phyloP scores from a whole-genome alignment of 2,888 invertebrate species.

The Stictocephala bisonia region DNA sequence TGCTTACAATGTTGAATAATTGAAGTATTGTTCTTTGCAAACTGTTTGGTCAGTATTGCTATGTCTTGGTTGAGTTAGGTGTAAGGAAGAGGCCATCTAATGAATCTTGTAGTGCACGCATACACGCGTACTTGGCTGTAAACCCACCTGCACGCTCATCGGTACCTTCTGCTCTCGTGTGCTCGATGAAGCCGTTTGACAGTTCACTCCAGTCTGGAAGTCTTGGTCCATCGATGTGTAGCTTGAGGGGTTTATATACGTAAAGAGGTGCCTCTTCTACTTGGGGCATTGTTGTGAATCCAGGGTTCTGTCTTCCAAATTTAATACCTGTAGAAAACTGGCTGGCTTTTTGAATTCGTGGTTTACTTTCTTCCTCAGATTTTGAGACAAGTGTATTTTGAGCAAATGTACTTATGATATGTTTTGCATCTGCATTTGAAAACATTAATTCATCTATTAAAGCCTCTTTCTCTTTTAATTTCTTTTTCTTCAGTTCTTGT shows the following conservation, averaged over 20 bases:
- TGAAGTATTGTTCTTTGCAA: no score
- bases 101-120: slow-evolving; percentile 84
- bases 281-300: slow-evolving; percentile 70
- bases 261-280: slow-evolving; percentile 83
- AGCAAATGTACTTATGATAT: slow-evolving; percentile 85
- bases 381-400: slow-evolving; percentile 70
- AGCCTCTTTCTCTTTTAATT: slow-evolving; percentile 88
- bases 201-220: slow-evolving; percentile 74
- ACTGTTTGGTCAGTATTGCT: not conserved
- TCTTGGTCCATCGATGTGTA: slow-evolving; percentile 78
- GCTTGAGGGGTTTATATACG: slow-evolving; percentile 71
- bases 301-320: slow-evolving; percentile 65
- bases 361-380: slow-evolving; percentile 67
- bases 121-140: slow-evolving; percentile 82
- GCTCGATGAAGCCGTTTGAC: slow-evolving; percentile 75
- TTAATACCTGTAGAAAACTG: slow-evolving; percentile 91
- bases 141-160: slow-evolving; percentile 91
- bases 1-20: no score
- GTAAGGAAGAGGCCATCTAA: slow-evolving; percentile 27
- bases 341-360: slow-evolving; percentile 64
- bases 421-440: slow-evolving; percentile 89
- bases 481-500: slow-evolving; percentile 79
- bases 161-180: slow-evolving; percentile 79
- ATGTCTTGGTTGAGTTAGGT: not conserved
- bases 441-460: slow-evolving; percentile 96